A percentile compares a stretch with the other conserved stretches of the same genome.
Conservation (phyloP, 2,797 vertebrate genomes). For the Manis pentadactyla region DNA sequence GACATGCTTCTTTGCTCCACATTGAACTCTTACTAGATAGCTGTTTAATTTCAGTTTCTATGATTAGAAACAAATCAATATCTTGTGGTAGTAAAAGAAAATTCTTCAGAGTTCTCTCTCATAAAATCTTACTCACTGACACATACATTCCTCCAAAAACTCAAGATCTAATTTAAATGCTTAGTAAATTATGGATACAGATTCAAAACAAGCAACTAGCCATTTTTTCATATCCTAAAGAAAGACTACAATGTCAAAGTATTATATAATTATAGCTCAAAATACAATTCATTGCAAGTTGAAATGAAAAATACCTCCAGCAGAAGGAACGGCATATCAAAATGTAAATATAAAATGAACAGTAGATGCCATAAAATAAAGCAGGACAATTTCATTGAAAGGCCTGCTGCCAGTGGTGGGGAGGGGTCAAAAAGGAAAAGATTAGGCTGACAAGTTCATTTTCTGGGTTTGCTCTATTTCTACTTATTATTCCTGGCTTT, state of each 20-base stretch:
- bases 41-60: constrained; percentile 24
- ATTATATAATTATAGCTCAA: constrained; percentile 48
- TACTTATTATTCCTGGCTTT: background rate
- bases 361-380: constrained; percentile 39
- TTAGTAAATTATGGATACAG: constrained; percentile 5
- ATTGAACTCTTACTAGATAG: background rate
- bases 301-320: constrained; percentile 55
- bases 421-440: background rate
- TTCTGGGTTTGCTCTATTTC: background rate
- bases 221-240: constrained; percentile 33
- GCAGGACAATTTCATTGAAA: background rate
- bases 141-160: background rate
- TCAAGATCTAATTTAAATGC: constrained; percentile 58
- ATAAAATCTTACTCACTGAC: background rate
- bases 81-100: constrained; percentile 30
- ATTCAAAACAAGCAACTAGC: background rate
- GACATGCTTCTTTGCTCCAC: constrained; percentile 11
- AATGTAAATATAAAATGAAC: constrained; percentile 62
- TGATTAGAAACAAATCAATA: constrained; percentile 40
- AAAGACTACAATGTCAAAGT: constrained; percentile 37
- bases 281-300: constrained; percentile 26
- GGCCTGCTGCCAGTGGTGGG: background rate
- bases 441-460: constrained; percentile 20
- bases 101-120: background rate
- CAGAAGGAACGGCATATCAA: constrained; percentile 43